These are phyloP conservation scores for Nyctereutes procyonoides DNA, from an alignment of 2,113 vertebrate species.

Conservation along the genomic window DNA sequence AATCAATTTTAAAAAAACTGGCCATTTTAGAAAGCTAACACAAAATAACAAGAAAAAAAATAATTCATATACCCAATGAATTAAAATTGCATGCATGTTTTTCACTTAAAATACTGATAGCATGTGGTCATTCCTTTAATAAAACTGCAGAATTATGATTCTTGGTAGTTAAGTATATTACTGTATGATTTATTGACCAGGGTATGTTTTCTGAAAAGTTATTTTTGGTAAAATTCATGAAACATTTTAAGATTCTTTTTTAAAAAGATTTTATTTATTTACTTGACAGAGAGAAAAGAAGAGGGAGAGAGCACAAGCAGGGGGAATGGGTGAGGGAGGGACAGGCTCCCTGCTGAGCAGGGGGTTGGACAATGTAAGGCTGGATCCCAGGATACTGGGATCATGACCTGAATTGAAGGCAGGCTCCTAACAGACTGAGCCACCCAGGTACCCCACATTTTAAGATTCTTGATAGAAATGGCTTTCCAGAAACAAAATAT, in stretches of 20 bases:
- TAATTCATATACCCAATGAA: neutral
- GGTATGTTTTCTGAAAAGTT: constrained; percentile 5
- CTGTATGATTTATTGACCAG: neutral
- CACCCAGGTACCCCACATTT: too few species aligned
- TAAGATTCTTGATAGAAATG: constrained; percentile 23
- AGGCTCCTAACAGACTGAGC: too few species aligned
- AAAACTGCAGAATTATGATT: neutral
- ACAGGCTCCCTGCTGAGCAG: too few species aligned
- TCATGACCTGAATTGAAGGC: too few species aligned
- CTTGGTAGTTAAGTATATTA: neutral
- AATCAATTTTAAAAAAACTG: neutral
- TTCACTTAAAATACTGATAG: neutral
- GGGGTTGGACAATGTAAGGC: too few species aligned
- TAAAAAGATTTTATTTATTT: too few species aligned
- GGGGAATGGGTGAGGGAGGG: too few species aligned
- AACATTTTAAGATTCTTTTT: neutral
- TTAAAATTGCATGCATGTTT: neutral
- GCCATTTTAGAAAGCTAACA: neutral
- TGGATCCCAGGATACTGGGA: too few species aligned
- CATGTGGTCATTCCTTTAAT: neutral
- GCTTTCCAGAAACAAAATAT: neutral
- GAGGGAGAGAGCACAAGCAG: too few species aligned
- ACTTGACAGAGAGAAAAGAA: too few species aligned
- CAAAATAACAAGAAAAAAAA: neutral
- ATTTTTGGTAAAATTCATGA: constrained; percentile 10